Evolutionary conservation across 2,113 vertebrate species (phyloP).

Genomic region (Laticauda laticaudata): DNA sequence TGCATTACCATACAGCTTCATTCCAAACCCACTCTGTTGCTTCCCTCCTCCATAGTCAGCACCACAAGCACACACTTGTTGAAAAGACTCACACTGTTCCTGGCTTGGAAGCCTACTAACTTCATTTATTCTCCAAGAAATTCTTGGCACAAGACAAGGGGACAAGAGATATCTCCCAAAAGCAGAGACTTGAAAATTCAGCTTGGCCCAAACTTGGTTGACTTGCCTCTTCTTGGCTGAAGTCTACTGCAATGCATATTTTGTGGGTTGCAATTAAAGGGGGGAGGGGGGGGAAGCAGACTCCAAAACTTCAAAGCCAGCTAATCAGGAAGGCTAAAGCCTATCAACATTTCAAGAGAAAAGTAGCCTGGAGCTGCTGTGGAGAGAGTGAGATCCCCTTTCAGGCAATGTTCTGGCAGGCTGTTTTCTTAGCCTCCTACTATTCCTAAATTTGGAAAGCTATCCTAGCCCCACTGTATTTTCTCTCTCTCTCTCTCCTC

Average conservation of each 20-base stretch:
- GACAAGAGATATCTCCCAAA: constrained; percentile 6
- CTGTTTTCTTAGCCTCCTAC: neutral
- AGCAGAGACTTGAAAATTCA: constrained; percentile 43
- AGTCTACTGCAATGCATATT: constrained; percentile 31
- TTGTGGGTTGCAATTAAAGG: constrained; percentile 44
- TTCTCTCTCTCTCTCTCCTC: neutral
- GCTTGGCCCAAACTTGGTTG: constrained; percentile 9
- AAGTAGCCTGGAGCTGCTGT: no score
- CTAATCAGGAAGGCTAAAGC: neutral
- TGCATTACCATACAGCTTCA: constrained; percentile 17
- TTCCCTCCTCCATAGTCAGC: constrained; percentile 28
- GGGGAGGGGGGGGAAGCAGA: rapidly evolving
- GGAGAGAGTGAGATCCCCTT: no score
- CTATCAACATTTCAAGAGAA: neutral
- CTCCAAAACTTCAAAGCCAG: neutral
- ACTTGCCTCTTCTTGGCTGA: constrained; percentile 24
- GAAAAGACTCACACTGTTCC: constrained; percentile 51
- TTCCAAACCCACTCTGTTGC: constrained; percentile 13
- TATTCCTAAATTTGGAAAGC: neutral
- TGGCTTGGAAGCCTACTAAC: constrained; percentile 54
- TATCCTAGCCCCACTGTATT: neutral
- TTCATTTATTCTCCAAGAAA: constrained; percentile 59
- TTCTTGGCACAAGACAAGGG: constrained; percentile 14
- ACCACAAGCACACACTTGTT: constrained; percentile 44
- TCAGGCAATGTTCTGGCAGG: neutral